A percentile compares a stretch with the other conserved stretches of the same genome.
Evolutionary conservation across 1,140 invertebrate species (phyloP).

Genomic region (Drosophila pallidifrons): DNA sequence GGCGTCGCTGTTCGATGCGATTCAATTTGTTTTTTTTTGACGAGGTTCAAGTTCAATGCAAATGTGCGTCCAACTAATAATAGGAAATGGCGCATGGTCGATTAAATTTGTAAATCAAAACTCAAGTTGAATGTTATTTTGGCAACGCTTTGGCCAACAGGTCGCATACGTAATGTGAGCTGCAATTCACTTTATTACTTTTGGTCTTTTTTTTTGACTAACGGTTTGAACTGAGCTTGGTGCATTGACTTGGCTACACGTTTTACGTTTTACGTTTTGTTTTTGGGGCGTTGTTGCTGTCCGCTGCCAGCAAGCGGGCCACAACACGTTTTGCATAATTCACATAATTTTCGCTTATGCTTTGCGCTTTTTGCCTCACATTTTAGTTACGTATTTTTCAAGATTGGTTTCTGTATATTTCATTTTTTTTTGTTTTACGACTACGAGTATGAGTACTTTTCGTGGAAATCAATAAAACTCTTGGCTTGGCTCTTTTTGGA

Average conservation of each 20-base stretch:
- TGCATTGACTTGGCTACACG: slow-evolving; percentile 35
- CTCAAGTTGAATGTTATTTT: slow-evolving; percentile 15
- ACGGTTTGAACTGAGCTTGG: slow-evolving; percentile 5
- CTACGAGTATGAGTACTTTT: slow-evolving; percentile 29
- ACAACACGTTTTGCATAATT: slow-evolving; percentile 76
- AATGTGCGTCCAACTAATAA: slow-evolving; percentile 19
- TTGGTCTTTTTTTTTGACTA: neutral
- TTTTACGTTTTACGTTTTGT: slow-evolving; percentile 6
- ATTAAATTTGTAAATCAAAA: neutral
- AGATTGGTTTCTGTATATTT: slow-evolving; percentile 54
- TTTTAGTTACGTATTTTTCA: slow-evolving; percentile 58
- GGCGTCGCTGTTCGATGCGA: slow-evolving; percentile 3
- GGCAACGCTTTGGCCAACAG: slow-evolving; percentile 15
- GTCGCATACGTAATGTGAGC: slow-evolving; percentile 50
- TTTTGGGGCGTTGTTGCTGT: slow-evolving; percentile 42
- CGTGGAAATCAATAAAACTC: slow-evolving; percentile 78
- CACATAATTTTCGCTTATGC: slow-evolving; percentile 74
- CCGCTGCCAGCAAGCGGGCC: neutral
- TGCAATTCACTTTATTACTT: neutral
- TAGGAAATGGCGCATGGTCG: slow-evolving; percentile 19
- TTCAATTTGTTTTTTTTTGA: slow-evolving; percentile 27
- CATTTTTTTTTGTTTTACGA: neutral
- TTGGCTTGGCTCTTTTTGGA: slow-evolving; percentile 6
- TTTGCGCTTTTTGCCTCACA: slow-evolving; percentile 57
- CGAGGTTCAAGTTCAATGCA: slow-evolving; percentile 52